A percentile compares a stretch with the other conserved stretches of the same genome.
phyloP scores from a whole-genome alignment of 1,140 invertebrate species.

The Zaprionus africanus region DNA sequence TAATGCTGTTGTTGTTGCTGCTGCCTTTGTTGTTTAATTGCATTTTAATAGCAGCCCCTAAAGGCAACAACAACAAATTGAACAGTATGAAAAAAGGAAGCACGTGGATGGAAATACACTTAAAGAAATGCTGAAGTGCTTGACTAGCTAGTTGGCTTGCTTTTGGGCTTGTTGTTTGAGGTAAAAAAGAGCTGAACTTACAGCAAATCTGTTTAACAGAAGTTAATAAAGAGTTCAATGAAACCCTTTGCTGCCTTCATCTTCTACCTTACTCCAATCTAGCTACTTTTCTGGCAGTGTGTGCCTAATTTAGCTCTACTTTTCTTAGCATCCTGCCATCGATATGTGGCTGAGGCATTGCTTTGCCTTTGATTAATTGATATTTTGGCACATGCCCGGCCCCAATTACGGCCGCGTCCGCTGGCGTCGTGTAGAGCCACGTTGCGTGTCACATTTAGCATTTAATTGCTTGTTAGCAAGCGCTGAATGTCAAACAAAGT shows the following conservation, averaged over 20 bases:
- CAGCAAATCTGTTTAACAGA: too few relatives aligned
- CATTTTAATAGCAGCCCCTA: slow-evolving; percentile 15
- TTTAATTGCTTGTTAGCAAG: slow-evolving; percentile 73
- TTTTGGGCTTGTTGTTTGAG: background rate
- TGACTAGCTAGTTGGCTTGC: background rate
- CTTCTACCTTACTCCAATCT: background rate
- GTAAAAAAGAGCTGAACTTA: too few relatives aligned
- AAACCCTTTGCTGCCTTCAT: background rate
- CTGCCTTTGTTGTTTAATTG: slow-evolving; percentile 26
- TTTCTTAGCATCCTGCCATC: background rate
- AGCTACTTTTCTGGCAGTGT: background rate
- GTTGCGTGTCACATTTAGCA: slow-evolving; percentile 64
- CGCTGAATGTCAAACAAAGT: slow-evolving; percentile 68
- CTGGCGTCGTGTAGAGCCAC: background rate
- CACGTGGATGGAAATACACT: background rate
- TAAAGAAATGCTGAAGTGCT: background rate
- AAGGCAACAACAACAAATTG: background rate
- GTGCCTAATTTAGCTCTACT: background rate
- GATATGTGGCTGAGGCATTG: background rate
- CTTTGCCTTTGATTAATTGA: slow-evolving; percentile 61
- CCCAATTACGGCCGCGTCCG: slow-evolving; percentile 32
- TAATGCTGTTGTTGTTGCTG: slow-evolving; percentile 16
- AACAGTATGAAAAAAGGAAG: background rate
- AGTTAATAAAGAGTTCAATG: background rate
- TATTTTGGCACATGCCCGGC: slow-evolving; percentile 51